Percentiles rank a stretch among this genome's conserved stretches.
These are phyloP conservation scores for Smutsia gigantea DNA, from an alignment of 2,797 vertebrate genomes.

Conservation along the genomic window DNA sequence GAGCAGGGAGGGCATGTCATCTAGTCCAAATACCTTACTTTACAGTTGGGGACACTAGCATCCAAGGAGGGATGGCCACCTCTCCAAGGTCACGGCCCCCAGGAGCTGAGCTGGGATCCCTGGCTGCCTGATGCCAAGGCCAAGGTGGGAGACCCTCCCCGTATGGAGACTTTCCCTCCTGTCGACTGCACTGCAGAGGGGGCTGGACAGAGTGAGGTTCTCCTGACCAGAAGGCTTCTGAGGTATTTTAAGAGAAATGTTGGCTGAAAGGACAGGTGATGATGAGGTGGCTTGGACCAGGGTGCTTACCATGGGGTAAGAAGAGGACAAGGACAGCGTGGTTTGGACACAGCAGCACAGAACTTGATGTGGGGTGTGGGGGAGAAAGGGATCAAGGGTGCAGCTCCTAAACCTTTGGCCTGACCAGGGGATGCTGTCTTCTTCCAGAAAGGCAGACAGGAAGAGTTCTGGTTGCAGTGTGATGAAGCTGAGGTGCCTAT, in stretches of 20 bases:
- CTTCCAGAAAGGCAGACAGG: neutral
- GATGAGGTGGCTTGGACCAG: neutral
- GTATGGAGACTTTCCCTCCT: neutral
- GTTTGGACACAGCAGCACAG: neutral
- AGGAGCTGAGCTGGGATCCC: neutral
- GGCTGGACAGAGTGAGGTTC: neutral
- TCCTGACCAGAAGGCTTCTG: neutral
- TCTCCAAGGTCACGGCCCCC: neutral
- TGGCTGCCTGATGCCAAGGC: neutral
- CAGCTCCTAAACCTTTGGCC: neutral
- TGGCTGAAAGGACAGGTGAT: neutral
- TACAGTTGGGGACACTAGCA: accelerated
- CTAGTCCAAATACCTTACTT: accelerated
- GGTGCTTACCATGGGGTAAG: neutral
- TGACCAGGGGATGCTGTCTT: neutral
- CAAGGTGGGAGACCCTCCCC: neutral
- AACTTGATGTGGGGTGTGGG: neutral
- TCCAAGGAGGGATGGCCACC: neutral
- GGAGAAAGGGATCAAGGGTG: neutral
- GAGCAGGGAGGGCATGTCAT: neutral
- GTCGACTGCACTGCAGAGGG: neutral
- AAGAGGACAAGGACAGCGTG: accelerated
- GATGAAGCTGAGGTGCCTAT: too few relatives aligned
- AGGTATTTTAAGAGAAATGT: neutral
- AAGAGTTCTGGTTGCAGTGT: neutral